Conservation (phyloP, 2,888 invertebrate genomes). For the Drepana falcataria region DNA sequence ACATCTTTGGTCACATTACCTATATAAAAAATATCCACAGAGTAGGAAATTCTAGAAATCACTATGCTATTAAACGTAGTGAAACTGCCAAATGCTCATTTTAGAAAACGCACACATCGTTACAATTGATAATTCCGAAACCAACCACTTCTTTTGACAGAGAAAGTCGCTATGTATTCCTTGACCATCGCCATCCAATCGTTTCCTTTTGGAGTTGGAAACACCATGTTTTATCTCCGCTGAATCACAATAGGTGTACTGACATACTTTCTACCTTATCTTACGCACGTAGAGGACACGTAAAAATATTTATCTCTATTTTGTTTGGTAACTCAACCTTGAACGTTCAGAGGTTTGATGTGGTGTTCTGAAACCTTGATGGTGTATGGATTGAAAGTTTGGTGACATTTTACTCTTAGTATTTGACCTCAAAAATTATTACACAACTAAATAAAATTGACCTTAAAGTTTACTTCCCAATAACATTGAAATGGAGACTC, state of each 20-base stretch:
- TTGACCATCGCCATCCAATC: not conserved
- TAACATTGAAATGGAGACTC: too few species aligned
- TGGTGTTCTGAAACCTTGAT: not conserved
- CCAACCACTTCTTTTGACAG: not conserved
- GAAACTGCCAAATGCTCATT: not conserved
- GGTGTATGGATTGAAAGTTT: not conserved
- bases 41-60: too few species aligned
- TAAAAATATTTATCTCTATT: not conserved
- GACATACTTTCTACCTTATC: not conserved
- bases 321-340: not conserved
- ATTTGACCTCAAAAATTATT: not conserved
- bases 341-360: not conserved
- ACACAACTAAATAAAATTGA: not conserved
- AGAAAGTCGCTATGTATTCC: slow-evolving; percentile 6
- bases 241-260: not conserved
- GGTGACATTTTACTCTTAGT: not conserved
- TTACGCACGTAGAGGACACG: not conserved
- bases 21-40: too few species aligned
- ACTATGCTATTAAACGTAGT: not conserved
- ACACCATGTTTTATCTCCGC: not conserved
- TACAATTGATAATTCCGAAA: not conserved
- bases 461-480: too few species aligned
- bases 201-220: slow-evolving; percentile 2
- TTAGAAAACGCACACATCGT: not conserved
- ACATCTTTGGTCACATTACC: too few species aligned